A percentile compares a stretch with the other conserved stretches of the same genome.
These are phyloP conservation scores for Rhea americana DNA, from an alignment of 2,113 vertebrate genomes.

Conservation along the genomic window DNA sequence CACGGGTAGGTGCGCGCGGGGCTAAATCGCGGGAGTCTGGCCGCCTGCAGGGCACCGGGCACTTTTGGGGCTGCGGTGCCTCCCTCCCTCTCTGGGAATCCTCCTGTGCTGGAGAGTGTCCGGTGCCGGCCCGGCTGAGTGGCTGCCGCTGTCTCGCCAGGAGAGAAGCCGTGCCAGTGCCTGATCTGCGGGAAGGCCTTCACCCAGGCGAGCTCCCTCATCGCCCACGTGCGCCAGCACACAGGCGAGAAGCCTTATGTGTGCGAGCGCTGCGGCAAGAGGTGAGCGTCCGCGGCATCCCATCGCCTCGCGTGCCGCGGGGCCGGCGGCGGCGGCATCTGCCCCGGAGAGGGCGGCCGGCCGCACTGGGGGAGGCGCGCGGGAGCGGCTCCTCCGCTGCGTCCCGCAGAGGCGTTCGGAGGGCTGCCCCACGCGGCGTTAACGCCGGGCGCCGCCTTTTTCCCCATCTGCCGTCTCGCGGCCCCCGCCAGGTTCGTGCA, in stretches of 20 bases:
- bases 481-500: slow-evolving; percentile 87
- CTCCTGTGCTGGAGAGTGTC: fast-evolving
- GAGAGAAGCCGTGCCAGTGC: slow-evolving; percentile 97
- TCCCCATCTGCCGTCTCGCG: background rate
- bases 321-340: no score
- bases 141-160: slow-evolving; percentile 58
- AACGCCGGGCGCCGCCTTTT: background rate
- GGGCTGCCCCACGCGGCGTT: no score
- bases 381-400: no score
- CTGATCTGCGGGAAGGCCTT: slow-evolving; percentile 94
- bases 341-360: background rate
- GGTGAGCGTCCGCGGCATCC: slow-evolving; percentile 71
- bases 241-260: slow-evolving; percentile 98
- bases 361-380: fast-evolving
- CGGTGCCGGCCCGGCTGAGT: background rate
- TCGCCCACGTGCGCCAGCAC: slow-evolving; percentile 96
- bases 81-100: background rate
- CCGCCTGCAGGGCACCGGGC: no score
- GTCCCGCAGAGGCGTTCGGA: no score
- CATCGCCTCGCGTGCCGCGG: no score
- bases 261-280: slow-evolving; percentile 97
- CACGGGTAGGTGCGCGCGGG: slow-evolving; percentile 79
- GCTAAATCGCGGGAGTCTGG: fast-evolving
- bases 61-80: no score
- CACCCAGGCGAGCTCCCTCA: slow-evolving; percentile 97